Evolutionary conservation across 92 coral and sea anemone genomes (phyloP).

Genomic region (Heliopora coerulea): DNA sequence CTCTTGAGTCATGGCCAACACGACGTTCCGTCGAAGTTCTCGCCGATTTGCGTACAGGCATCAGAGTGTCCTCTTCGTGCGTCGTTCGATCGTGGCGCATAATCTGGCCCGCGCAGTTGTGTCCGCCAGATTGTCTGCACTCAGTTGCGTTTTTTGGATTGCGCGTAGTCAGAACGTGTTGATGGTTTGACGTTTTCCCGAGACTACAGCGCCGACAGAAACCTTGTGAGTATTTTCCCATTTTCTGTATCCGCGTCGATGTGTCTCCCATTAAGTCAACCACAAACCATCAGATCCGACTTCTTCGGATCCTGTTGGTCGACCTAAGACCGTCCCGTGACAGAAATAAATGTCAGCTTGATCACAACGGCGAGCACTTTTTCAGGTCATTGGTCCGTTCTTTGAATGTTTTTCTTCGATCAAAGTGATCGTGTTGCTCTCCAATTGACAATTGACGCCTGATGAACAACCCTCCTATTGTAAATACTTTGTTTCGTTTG

Average conservation of each 20-base stretch:
- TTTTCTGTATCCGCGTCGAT: slow-evolving; percentile 11
- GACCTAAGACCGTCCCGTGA: not conserved
- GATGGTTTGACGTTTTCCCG: slow-evolving; percentile 26
- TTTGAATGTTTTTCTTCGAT: slow-evolving; percentile 1
- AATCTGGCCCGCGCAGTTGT: slow-evolving; percentile 5
- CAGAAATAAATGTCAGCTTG: not conserved
- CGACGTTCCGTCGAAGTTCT: slow-evolving; percentile 5
- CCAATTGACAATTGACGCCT: slow-evolving; percentile 42
- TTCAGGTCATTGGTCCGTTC: slow-evolving; percentile 6
- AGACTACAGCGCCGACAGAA: slow-evolving; percentile 33
- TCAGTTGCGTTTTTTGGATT: slow-evolving; percentile 1
- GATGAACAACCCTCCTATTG: slow-evolving; percentile 43
- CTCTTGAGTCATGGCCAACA: slow-evolving; percentile 10
- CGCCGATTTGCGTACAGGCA: not conserved
- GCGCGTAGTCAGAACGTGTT: slow-evolving; percentile 28
- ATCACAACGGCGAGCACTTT: no score
- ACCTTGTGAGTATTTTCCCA: slow-evolving; percentile 40
- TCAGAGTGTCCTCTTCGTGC: not conserved
- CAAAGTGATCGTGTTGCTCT: not conserved
- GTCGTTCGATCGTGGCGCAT: not conserved
- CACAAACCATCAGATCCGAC: not conserved
- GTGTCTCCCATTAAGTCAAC: slow-evolving; percentile 31
- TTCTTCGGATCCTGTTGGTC: not conserved
- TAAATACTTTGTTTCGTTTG: slow-evolving; percentile 49
- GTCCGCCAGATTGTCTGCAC: slow-evolving; percentile 7